A percentile compares a stretch with the other conserved stretches of the same genome.
These are phyloP conservation scores for Seriola dumerili DNA, from an alignment of 2,113 vertebrate genomes.

Conservation along the genomic window DNA sequence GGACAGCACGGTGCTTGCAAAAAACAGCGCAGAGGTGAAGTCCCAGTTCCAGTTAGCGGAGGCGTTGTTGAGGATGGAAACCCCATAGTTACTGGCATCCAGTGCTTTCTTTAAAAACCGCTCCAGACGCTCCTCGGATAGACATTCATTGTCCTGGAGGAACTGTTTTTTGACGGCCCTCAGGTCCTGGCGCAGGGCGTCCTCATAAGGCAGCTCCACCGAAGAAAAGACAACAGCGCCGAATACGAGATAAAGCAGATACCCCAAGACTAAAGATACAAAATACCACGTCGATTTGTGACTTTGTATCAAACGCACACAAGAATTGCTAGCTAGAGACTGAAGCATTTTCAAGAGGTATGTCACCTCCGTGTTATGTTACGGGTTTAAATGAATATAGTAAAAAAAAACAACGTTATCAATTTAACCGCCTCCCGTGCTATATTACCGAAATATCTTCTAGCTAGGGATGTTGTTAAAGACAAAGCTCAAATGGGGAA, in stretches of 20 bases:
- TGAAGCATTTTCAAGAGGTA: slow-evolving; percentile 89
- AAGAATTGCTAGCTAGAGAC: slow-evolving; percentile 91
- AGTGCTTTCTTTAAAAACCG: slow-evolving; percentile 90
- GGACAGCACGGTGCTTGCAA: slow-evolving; percentile 96
- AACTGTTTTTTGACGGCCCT: slow-evolving; percentile 89
- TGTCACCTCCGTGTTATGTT: not conserved
- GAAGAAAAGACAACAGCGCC: slow-evolving; percentile 97
- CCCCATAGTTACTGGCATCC: slow-evolving; percentile 95
- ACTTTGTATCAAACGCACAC: slow-evolving; percentile 91
- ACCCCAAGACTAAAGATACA: slow-evolving; percentile 88
- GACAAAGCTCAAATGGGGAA: slow-evolving; percentile 53
- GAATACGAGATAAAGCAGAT: slow-evolving; percentile 93
- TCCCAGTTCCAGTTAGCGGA: slow-evolving; percentile 97
- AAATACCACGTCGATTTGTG: slow-evolving; percentile 95
- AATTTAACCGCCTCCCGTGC: not conserved
- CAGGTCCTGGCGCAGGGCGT: slow-evolving; percentile 92
- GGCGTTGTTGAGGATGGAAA: slow-evolving; percentile 94
- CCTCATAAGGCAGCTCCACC: slow-evolving; percentile 96
- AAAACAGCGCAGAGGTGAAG: slow-evolving; percentile 97
- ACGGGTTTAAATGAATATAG: not conserved
- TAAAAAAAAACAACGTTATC: not conserved
- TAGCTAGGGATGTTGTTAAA: slow-evolving; percentile 17
- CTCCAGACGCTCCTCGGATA: slow-evolving; percentile 91
- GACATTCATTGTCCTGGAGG: slow-evolving; percentile 90
- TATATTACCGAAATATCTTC: not conserved